Evolutionary conservation across 2,797 vertebrate species (phyloP).

Genomic region (Gallinago stenura): DNA sequence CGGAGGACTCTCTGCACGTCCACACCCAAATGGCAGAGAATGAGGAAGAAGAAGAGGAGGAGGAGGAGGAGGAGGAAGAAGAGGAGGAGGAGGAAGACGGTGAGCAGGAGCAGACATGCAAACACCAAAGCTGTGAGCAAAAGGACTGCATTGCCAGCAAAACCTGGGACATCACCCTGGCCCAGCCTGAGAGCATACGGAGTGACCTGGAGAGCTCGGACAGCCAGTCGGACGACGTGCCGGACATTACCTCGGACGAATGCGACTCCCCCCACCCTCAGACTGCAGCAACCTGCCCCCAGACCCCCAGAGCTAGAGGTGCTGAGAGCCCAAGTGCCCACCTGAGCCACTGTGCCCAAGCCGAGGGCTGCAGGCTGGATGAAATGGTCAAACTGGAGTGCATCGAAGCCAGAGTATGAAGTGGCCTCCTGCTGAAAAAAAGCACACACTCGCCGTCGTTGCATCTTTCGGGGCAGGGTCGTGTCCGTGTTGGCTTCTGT

Average conservation of each 20-base stretch:
- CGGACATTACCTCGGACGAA: slow-evolving; percentile 95
- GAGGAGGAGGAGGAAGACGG: slow-evolving; percentile 62
- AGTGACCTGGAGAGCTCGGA: slow-evolving; percentile 98
- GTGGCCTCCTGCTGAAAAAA: slow-evolving; percentile 20
- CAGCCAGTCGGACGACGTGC: slow-evolving; percentile 96
- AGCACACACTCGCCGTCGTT: slow-evolving; percentile 55
- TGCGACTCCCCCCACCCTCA: slow-evolving; percentile 89
- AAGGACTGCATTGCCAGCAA: slow-evolving; percentile 85
- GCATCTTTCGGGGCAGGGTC: slow-evolving; percentile 45
- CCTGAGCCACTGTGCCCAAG: slow-evolving; percentile 78
- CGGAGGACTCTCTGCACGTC: slow-evolving; percentile 86
- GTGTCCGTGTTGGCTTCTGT: slow-evolving; percentile 36
- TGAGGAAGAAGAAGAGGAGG: slow-evolving; percentile 92
- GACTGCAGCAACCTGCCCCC: slow-evolving; percentile 71
- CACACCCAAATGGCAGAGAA: slow-evolving; percentile 82
- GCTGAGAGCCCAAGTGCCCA: slow-evolving; percentile 84
- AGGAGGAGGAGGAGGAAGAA: slow-evolving; percentile 81
- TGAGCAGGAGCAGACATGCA: slow-evolving; percentile 69
- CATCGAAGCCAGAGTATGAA: slow-evolving; percentile 81
- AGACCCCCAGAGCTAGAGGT: slow-evolving; percentile 70
- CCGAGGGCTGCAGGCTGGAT: slow-evolving; percentile 72
- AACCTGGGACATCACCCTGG: slow-evolving; percentile 90
- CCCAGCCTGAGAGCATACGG: slow-evolving; percentile 97
- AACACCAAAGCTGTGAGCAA: slow-evolving; percentile 82
- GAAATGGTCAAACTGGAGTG: slow-evolving; percentile 77